Evolutionary conservation across 2,113 vertebrate species (phyloP), one percentile per base, ranked within the genome.

Genomic region (Podiceps cristatus): DNA sequence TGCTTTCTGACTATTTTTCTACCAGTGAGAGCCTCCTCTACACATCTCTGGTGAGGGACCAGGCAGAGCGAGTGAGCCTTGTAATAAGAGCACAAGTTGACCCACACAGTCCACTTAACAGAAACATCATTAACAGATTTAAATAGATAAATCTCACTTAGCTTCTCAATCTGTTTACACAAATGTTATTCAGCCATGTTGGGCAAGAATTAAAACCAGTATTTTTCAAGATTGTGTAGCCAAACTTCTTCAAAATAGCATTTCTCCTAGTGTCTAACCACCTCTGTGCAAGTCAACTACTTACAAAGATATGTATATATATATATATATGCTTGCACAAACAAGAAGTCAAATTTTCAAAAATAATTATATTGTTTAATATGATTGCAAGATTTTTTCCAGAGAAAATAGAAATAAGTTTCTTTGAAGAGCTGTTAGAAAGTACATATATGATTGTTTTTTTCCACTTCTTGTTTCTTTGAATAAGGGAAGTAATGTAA

Each of bases 1-100:
- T 72, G 10, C 4, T 56, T 78, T 93, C 66, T 50, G 22, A 45
- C 42, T 45, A 2, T 16, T 77, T 82, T 83, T 40, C 23, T 82
- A 3, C 24, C 0, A 18, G 27, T 45, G 16, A 68, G 25, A 45
- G 0, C 20, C 58, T 45, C 24, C 13, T 35, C 40, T 72, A 18
- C 49, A 49, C 14, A 13, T 47, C 35, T 55, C 5, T 50, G 31
- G 3, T 55, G 68, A 60, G 25, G n/a, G 59, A 72, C 29, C 40
- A 52, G 19, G 64, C 6, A 84, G 47, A 74, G 37, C 1, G 3
- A 90, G 28, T 13, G 74, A 87, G 60, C 7, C 55, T 45, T 25
- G 7, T 31, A 69, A 7, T 0, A 6, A 76, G 27, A 45, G 4
- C 5, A 49, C 18, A 78, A 69, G 25, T 11, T 73, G n/a, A 49